These are phyloP conservation scores for Thaleichthys pacificus DNA, from an alignment of 2,797 vertebrate species.

Conservation along the genomic window DNA sequence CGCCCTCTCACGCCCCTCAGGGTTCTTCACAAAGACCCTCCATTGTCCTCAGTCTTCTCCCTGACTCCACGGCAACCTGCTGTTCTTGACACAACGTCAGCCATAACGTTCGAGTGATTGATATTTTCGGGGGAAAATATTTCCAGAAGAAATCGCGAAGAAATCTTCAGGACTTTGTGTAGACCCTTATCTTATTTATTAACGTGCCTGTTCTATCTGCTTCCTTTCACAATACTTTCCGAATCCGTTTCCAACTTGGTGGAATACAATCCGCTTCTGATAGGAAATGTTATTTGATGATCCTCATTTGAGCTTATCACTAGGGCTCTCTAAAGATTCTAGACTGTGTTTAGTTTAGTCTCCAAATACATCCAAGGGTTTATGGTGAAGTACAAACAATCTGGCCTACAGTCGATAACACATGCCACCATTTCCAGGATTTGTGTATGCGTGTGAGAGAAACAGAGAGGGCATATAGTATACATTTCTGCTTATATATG, in stretches of 20 bases:
- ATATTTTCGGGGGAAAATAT: constrained; percentile 36
- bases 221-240: no score
- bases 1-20: constrained; percentile 58
- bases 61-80: constrained; percentile 46
- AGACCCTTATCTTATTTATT: background rate
- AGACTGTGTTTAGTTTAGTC: constrained; percentile 35
- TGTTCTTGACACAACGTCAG: constrained; percentile 32
- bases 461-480: background rate
- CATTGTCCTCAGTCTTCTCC: constrained; percentile 53
- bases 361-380: constrained; percentile 25
- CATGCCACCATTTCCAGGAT: background rate
- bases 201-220: no score
- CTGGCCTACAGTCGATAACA: constrained; percentile 15
- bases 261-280: no score
- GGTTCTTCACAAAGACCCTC: constrained; percentile 51
- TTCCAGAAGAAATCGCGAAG: background rate
- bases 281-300: no score
- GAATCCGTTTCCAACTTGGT: no score
- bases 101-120: constrained; percentile 39
- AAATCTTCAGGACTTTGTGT: background rate
- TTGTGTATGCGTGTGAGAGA: constrained; percentile 2
- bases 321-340: constrained; percentile 4
- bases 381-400: constrained; percentile 27
- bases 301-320: constrained; percentile 9
- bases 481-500: background rate